Conservation (phyloP, 1,140 invertebrate species). For the Aphelenchoides besseyi region DNA sequence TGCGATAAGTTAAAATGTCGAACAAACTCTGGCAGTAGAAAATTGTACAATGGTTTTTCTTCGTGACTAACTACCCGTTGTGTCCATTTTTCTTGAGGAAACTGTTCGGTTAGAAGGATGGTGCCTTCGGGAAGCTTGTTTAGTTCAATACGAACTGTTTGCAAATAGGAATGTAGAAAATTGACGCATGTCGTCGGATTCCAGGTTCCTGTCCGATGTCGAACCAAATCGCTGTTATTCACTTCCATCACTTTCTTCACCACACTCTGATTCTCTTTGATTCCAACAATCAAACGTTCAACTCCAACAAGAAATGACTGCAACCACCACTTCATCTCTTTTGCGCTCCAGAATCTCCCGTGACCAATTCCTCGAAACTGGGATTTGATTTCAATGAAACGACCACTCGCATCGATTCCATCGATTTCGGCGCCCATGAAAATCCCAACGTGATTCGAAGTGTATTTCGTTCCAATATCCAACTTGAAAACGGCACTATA, state of each 20-base stretch:
- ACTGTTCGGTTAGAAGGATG: neutral
- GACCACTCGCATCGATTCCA: constrained; percentile 9
- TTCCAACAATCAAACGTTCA: constrained; percentile 1
- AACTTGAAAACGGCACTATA: constrained; percentile 8
- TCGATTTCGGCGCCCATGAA: constrained; percentile 11
- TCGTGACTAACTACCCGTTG: neutral
- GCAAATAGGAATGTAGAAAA: neutral
- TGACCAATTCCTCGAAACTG: constrained; percentile 7
- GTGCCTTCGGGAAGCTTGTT: neutral
- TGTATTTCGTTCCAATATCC: neutral
- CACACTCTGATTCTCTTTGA: neutral
- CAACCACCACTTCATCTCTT: constrained; percentile 17
- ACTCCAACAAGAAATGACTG: constrained; percentile 16
- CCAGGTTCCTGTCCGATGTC: neutral
- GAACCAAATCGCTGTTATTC: neutral
- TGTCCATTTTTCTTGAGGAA: neutral
- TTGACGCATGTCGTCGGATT: constrained; percentile 8
- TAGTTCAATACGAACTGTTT: neutral
- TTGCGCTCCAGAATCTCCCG: neutral
- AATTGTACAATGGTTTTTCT: neutral
- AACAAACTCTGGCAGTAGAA: neutral
- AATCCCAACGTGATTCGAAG: neutral
- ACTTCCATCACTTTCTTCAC: neutral
- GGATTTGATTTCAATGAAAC: constrained; percentile 10
- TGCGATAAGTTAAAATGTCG: neutral